Conservation (phyloP, 2,797 vertebrate species). For the Sparus aurata region DNA sequence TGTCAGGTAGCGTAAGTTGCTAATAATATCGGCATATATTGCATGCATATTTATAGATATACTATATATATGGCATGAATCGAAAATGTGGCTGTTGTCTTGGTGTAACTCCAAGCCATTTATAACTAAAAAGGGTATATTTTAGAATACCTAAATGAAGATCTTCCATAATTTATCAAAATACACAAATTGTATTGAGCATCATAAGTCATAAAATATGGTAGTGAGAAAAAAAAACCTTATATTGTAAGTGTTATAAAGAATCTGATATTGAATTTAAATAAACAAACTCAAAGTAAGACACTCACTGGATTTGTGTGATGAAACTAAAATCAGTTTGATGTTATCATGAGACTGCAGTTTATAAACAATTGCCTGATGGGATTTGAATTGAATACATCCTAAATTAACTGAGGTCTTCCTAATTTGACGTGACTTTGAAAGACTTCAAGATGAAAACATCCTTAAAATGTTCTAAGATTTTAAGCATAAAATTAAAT, state of each 20-base stretch:
- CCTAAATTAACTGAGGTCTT: constrained; percentile 29
- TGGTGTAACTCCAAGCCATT: neutral
- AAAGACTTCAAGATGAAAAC: constrained; percentile 26
- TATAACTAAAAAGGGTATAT: neutral
- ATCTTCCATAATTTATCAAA: constrained; percentile 22
- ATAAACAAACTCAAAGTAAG: neutral
- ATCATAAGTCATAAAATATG: constrained; percentile 17
- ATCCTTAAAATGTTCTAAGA: constrained; percentile 31
- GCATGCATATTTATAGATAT: neutral
- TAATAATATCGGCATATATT: neutral
- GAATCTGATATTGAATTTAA: constrained; percentile 1
- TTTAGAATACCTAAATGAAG: constrained; percentile 12
- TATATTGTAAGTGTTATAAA: neutral
- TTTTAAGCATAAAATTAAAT: constrained; percentile 37
- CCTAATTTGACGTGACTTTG: constrained; percentile 27
- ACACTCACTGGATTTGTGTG: neutral
- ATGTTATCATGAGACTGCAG: constrained; percentile 7
- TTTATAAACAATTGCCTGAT: constrained; percentile 15
- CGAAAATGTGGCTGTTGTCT: neutral
- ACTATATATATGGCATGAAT: neutral
- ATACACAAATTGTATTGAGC: neutral
- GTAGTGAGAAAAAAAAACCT: neutral
- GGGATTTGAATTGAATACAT: constrained; percentile 22
- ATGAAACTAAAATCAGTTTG: constrained; percentile 7
- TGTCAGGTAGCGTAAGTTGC: constrained; percentile 89